Percentiles rank a stretch among this genome's conserved stretches.
phyloP scores from a whole-genome alignment of 2,797 vertebrate genomes.

The Chromobotia macracanthus region DNA sequence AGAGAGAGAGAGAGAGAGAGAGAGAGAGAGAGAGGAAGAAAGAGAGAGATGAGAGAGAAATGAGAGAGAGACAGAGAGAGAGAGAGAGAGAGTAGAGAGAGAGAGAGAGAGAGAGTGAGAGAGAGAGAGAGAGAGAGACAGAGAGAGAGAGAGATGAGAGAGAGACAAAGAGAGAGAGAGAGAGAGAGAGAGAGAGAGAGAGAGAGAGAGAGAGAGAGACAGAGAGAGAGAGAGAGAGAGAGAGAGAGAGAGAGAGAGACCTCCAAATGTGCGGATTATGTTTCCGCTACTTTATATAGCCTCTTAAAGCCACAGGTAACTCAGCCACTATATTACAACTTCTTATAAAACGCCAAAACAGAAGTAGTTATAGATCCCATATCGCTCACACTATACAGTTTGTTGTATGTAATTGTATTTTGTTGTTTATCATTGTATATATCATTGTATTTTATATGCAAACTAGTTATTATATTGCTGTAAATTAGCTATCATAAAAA shows the following conservation, averaged over 20 bases:
- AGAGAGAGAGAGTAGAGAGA: neutral
- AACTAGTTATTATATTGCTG: no score
- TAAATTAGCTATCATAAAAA: no score
- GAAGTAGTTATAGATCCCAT: no score
- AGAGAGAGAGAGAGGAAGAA: neutral
- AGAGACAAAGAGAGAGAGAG: neutral
- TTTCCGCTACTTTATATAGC: slow-evolving; percentile 59
- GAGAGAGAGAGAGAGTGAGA: neutral
- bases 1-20: neutral
- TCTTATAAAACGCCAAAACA: neutral
- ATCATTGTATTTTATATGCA: no score
- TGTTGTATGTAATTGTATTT: no score
- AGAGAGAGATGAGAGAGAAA: no score
- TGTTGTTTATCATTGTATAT: no score
- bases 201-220: neutral
- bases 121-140: neutral
- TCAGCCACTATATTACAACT: slow-evolving; percentile 44
- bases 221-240: neutral
- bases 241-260: neutral
- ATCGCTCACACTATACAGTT: no score
- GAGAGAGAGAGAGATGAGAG: neutral
- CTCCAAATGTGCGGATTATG: slow-evolving; percentile 55
- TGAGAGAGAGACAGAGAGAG: neutral
- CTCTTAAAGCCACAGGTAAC: slow-evolving; percentile 76
- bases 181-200: neutral